Base-by-base conservation (phyloP, 92 coral and sea anemone genomes). In the Hydrozoanthus gracilis region DNA sequence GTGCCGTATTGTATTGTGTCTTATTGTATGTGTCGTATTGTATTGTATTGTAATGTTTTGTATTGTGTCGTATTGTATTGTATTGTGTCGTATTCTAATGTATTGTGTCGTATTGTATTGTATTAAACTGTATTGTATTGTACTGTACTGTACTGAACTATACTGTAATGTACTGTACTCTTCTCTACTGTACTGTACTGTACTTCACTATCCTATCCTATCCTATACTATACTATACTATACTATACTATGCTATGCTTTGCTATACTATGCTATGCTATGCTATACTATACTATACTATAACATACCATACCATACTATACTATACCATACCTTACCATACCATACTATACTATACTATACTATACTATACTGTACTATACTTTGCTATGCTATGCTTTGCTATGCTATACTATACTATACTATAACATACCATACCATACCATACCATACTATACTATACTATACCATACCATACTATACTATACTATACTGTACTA, bases 61-160 rank as follows among this genome's bases (percentile, higher is more conserved):
- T n/a, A n/a, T n/a, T n/a, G n/a, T n/a, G n/a, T n/a, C n/a, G n/a
- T n/a, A n/a, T n/a, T n/a, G n/a, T n/a, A n/a, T n/a, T n/a, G n/a
- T n/a, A n/a, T n/a, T n/a, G n/a, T n/a, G n/a, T n/a, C n/a, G n/a
- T n/a, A n/a, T n/a, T n/a, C n/a, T n/a, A n/a, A n/a, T n/a, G n/a
- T n/a, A n/a, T n/a, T n/a, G n/a, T n/a, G n/a, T 68, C 78, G 71
- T 71, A 69, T 78, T 58, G 71, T 83, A 70, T 68, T 44, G 71
- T 82, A 11, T 64, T 71, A 82, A 66, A 82, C 86, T 51, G 48
- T 44, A 44, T 35, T n/a, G 18, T 3, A n/a, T 44, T 12, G 18
- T 65, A 18, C 20, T 18, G 18, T 65, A 65, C 71, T 18, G 18
- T 18, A 60, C 56, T 35, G 15, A 46, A 47, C 82, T 9, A 17